Evolutionary conservation across 2,888 invertebrate genomes (phyloP).

Genomic region (Lingula anatina): DNA sequence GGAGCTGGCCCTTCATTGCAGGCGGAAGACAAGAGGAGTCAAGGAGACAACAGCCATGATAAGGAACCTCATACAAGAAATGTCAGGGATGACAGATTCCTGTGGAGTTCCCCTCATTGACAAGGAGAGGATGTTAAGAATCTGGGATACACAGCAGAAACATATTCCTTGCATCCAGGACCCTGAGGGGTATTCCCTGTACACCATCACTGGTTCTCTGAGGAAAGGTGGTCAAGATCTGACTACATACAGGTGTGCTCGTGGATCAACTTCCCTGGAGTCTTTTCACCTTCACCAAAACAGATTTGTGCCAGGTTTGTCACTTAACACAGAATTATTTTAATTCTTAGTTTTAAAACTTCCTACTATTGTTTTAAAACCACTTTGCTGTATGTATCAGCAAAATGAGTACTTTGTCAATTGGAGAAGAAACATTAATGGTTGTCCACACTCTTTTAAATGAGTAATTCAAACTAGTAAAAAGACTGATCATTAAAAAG

Average conservation of each 20-base stretch:
- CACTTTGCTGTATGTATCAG: no score
- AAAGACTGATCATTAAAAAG: no score
- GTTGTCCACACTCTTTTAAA: no score
- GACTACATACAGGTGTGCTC: slow-evolving; percentile 18
- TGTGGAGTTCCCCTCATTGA: slow-evolving; percentile 16
- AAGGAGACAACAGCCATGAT: background rate
- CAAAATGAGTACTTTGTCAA: no score
- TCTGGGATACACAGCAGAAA: slow-evolving; percentile 3
- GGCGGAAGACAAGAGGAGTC: background rate
- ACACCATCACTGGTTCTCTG: slow-evolving; percentile 12
- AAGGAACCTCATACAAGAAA: slow-evolving; percentile 9
- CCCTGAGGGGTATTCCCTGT: slow-evolving; percentile 12
- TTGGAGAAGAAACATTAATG: no score
- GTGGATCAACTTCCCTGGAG: slow-evolving; percentile 26
- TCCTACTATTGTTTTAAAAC: no score
- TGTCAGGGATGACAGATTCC: slow-evolving; percentile 12
- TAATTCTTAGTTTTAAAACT: no score
- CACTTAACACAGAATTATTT: no score
- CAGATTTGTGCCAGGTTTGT: background rate
- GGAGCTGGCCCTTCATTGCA: background rate
- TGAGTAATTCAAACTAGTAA: no score
- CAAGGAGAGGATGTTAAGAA: slow-evolving; percentile 1
- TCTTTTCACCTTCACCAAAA: slow-evolving; percentile 15
- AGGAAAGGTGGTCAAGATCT: slow-evolving; percentile 18
- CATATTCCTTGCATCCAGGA: slow-evolving; percentile 7